Evolutionary conservation across 2,113 vertebrate species (phyloP).

Genomic region (Australoheros scitulus): DNA sequence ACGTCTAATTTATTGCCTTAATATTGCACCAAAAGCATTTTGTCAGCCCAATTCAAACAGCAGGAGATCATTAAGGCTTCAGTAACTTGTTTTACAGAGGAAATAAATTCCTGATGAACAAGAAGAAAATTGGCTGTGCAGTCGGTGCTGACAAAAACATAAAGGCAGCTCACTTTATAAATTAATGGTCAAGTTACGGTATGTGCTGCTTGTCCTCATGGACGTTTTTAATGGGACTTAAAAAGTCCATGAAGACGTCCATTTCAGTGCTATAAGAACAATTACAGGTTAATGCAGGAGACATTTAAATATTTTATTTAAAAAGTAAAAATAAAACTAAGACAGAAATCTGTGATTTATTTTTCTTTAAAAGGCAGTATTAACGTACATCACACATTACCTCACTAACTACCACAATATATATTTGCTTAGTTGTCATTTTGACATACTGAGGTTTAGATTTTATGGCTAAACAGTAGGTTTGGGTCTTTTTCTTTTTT

Average conservation of each 20-base stretch:
- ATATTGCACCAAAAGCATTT: neutral
- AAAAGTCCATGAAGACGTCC: too few species aligned
- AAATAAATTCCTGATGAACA: neutral
- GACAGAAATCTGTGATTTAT: neutral
- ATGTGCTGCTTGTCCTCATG: neutral
- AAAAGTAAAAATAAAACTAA: neutral
- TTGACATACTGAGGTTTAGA: neutral
- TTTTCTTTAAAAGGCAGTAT: constrained; percentile 2
- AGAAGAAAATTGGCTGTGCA: neutral
- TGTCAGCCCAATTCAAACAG: neutral
- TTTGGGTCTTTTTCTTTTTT: neutral
- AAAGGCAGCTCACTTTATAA: neutral
- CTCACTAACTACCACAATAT: neutral
- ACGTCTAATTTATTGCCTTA: neutral
- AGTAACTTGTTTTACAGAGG: neutral
- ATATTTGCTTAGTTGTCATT: accelerated
- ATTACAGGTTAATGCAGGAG: neutral
- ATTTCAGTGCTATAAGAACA: too few species aligned
- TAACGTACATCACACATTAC: neutral
- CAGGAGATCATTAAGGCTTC: neutral
- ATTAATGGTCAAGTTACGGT: neutral
- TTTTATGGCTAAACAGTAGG: neutral
- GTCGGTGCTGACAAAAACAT: neutral
- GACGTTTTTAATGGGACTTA: neutral
- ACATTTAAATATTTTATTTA: neutral